phyloP scores from a whole-genome alignment of 1,140 invertebrate species.

The Orussus abietinus region DNA sequence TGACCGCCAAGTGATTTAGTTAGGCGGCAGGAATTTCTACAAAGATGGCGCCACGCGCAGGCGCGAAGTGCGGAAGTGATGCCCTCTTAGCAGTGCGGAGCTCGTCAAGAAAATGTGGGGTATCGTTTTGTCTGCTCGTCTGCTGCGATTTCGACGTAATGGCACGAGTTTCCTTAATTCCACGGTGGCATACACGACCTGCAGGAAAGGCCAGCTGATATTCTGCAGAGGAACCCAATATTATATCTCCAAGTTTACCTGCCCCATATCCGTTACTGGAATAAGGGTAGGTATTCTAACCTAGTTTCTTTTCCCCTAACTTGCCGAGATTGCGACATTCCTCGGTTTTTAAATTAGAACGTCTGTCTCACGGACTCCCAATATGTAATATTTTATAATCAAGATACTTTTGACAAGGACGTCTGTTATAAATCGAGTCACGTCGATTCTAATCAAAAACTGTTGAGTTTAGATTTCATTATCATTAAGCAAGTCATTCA shows the following conservation, averaged over 20 bases:
- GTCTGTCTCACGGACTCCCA: neutral
- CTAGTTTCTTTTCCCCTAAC: neutral
- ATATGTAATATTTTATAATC: slow-evolving; percentile 6
- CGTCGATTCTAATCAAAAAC: too few species aligned
- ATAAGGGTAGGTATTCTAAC: slow-evolving; percentile 34
- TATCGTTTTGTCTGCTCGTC: slow-evolving; percentile 15
- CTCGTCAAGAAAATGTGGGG: slow-evolving; percentile 24
- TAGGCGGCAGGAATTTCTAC: too few species aligned
- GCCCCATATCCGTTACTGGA: slow-evolving; percentile 14
- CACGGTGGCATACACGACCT: neutral
- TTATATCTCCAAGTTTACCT: slow-evolving; percentile 7
- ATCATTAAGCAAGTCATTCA: neutral
- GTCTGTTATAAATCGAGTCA: too few species aligned
- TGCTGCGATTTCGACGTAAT: slow-evolving; percentile 7
- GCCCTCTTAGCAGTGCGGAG: too few species aligned
- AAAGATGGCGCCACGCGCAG: too few species aligned
- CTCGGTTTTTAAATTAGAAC: neutral
- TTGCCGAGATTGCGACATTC: too few species aligned
- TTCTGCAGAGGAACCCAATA: slow-evolving; percentile 15
- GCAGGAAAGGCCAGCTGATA: slow-evolving; percentile 10
- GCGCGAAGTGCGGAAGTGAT: too few species aligned
- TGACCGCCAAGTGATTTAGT: too few species aligned
- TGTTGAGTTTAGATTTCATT: neutral
- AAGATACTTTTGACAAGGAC: too few species aligned
- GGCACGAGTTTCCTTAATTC: slow-evolving; percentile 5